Conservation (phyloP, 2,113 vertebrate genomes). For the Muntiacus reevesi region DNA sequence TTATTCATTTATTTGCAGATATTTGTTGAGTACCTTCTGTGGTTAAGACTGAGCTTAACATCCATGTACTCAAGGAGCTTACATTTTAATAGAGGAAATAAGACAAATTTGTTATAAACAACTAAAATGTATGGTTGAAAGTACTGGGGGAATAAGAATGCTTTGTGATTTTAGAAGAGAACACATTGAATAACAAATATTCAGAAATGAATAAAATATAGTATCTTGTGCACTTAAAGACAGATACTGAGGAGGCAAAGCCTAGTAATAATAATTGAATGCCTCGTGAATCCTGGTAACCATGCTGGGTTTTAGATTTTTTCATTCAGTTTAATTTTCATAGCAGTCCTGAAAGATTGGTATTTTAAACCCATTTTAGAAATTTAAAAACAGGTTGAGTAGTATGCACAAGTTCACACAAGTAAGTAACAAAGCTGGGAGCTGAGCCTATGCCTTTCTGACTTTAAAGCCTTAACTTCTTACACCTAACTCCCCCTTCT, state of each 20-base stretch:
- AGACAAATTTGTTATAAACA: not conserved
- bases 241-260: not conserved
- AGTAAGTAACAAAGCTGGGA: not conserved
- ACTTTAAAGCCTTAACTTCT: not conserved
- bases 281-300: not conserved
- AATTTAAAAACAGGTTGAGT: not conserved
- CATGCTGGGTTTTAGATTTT: not conserved
- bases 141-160: not conserved
- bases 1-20: not conserved
- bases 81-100: not conserved
- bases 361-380: conserved; percentile 22
- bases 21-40: not conserved
- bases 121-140: not conserved
- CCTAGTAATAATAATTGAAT: not conserved
- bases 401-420: not conserved
- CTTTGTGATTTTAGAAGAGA: conserved; percentile 2
- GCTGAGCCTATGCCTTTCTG: not conserved
- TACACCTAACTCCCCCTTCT: not conserved
- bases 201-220: not conserved
- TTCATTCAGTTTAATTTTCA: not conserved
- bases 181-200: not conserved
- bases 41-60: conserved; percentile 4
- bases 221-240: not conserved
- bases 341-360: not conserved
- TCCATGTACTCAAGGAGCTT: not conserved